Conservation (phyloP, 1,140 invertebrate species). For the Neoseiulus cucumeris region DNA sequence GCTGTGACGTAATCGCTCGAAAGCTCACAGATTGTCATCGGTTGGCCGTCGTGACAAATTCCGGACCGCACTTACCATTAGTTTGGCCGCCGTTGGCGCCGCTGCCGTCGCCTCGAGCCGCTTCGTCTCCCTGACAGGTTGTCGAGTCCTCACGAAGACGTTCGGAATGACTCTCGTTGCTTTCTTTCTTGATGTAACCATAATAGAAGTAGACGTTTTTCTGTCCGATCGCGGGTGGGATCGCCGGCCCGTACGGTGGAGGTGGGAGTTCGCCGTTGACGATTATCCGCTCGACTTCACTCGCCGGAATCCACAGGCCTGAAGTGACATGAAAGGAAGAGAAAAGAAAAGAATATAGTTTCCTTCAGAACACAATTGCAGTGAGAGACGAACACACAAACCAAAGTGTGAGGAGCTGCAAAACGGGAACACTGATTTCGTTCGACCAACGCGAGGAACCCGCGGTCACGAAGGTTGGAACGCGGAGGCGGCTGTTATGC, state of each 20-base stretch:
- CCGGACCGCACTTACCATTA: too few species aligned
- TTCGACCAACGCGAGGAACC: too few species aligned
- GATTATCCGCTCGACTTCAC: slow-evolving; percentile 5
- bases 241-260: not conserved
- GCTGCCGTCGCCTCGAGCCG: too few species aligned
- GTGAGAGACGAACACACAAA: not conserved
- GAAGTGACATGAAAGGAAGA: not conserved
- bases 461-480: too few species aligned
- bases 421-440: not conserved
- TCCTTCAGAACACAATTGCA: not conserved
- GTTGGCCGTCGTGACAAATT: too few species aligned
- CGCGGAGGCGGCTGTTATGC: too few species aligned
- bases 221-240: not conserved
- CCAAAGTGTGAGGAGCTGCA: not conserved
- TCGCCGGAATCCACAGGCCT: slow-evolving; percentile 6
- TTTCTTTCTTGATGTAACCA: not conserved
- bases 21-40: too few species aligned
- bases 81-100: too few species aligned
- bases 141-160: not conserved
- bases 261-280: slow-evolving; percentile 5
- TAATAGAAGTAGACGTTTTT: not conserved
- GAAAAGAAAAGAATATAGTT: not conserved
- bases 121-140: too few species aligned
- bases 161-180: not conserved
- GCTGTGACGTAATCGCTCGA: too few species aligned